Evolutionary conservation across 2,888 invertebrate genomes (phyloP), one percentile per base, ranked within the genome.

Genomic region (Lasioglossum vierecki): DNA sequence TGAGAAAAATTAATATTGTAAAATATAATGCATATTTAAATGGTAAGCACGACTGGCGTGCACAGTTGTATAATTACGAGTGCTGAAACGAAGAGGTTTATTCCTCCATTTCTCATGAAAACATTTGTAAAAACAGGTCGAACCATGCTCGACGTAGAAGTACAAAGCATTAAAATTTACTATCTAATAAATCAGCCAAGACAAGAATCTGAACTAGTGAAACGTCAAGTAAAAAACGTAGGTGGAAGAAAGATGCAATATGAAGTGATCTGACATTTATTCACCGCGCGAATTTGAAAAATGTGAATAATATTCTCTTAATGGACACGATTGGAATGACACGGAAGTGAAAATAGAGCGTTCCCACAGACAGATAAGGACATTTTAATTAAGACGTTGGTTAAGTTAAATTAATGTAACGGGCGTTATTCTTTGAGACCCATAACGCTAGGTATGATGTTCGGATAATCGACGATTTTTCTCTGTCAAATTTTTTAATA

Each of bases 401-500:
- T 57, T 57, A 57, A n/a, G 57, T 57, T 57, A 26, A 57, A 26
- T 57, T 11, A 57, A 57, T n/a, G 9, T n/a, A n/a, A 57, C n/a
- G 11, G 11, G 11, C 57, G n/a, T n/a, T 22, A 57, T 57, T 4
- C 11, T 26, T 57, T n/a, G n/a, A 4, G n/a, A 26, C 4, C n/a
- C n/a, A 4, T n/a, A 11, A n/a, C 57, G 57, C 3, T 4, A n/a
- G 11, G 57, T n/a, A 26, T 11, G 11, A 57, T 57, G 11, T 57
- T 57, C 57, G 11, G 57, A 57, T 57, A 11, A 57, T 26, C n/a
- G 11, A 26, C 57, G n/a, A 57, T 1, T n/a, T 9, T 3, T 26
- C n/a, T 57, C n/a, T 57, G n/a, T 57, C n/a, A n/a, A 57, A 57
- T n/a, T 57, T 60, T 53, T n/a, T 53, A 60, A 13, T 60, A 60